These are phyloP conservation scores for Brachionus asplanchnoidis DNA, from an alignment of 1,140 invertebrate genomes.

Conservation along the genomic window DNA sequence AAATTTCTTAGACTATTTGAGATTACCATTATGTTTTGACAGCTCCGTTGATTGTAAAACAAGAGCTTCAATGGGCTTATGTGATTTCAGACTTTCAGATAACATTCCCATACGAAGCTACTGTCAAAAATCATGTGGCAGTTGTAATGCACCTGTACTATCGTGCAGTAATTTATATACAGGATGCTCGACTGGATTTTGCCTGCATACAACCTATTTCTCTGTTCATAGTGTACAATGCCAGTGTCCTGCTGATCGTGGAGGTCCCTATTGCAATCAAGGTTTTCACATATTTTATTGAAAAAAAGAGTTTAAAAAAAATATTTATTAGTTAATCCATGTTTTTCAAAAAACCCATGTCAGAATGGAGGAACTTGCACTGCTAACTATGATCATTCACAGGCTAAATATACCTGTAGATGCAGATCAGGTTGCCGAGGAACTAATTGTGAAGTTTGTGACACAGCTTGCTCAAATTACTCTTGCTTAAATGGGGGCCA, in stretches of 20 bases:
- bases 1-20: constrained; percentile 13
- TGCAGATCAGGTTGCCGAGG: neutral
- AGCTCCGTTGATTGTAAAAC: neutral
- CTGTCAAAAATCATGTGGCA: constrained; percentile 35
- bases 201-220: neutral
- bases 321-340: neutral
- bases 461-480: neutral
- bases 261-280: constrained; percentile 23
- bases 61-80: neutral
- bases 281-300: neutral
- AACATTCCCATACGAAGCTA: constrained; percentile 10
- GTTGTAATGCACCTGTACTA: neutral
- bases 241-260: neutral
- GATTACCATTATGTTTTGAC: neutral
- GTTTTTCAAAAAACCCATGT: constrained; percentile 1
- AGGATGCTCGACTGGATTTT: neutral
- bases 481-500: constrained; percentile 25
- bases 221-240: neutral
- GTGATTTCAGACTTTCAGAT: neutral
- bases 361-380: neutral
- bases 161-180: neutral
- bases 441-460: constrained; percentile 17
- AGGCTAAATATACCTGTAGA: neutral
- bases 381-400: neutral
- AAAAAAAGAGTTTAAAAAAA: neutral